Percentiles rank a stretch among this genome's conserved stretches.
These are phyloP conservation scores for Forbesichthys agassizii DNA, from an alignment of 2,113 vertebrate species.

Conservation along the genomic window DNA sequence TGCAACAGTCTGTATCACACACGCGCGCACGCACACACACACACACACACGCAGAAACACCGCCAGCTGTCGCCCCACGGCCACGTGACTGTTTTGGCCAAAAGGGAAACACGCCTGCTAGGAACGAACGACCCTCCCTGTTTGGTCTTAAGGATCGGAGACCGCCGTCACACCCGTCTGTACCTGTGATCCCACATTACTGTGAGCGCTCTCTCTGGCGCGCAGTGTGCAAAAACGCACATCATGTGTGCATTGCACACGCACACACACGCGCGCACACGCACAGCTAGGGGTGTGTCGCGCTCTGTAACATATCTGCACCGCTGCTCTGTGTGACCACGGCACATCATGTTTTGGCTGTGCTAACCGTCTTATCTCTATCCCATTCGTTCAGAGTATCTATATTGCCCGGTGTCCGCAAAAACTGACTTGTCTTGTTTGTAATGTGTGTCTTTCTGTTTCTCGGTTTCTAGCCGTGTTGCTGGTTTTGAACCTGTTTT, in stretches of 20 bases:
- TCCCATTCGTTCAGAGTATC: conserved; percentile 42
- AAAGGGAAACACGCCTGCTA: conserved; percentile 18
- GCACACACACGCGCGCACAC: conserved; percentile 32
- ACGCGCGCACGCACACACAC: conserved; percentile 8
- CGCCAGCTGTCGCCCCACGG: conserved; percentile 33
- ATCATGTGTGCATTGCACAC: conserved; percentile 35
- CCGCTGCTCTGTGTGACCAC: conserved; percentile 57
- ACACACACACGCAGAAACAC: conserved; percentile 1
- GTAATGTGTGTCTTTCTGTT: not conserved
- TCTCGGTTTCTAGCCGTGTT: conserved; percentile 26
- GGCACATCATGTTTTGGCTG: conserved; percentile 42
- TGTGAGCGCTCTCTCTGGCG: conserved; percentile 51
- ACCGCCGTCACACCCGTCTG: conserved; percentile 42
- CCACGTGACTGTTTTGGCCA: conserved; percentile 51
- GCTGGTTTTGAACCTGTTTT: conserved; percentile 46
- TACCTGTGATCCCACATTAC: conserved; percentile 55
- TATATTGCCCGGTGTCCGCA: not conserved
- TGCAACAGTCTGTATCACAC: not conserved
- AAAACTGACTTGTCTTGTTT: not conserved
- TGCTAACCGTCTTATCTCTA: conserved; percentile 55
- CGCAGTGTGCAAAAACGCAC: conserved; percentile 33
- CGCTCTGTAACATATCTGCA: conserved; percentile 70
- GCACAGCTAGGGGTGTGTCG: conserved; percentile 45
- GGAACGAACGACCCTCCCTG: not conserved
- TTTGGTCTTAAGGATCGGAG: conserved; percentile 26